These are phyloP conservation scores for Drosophila yooni DNA, from an alignment of 2,888 invertebrate species.

Conservation along the genomic window DNA sequence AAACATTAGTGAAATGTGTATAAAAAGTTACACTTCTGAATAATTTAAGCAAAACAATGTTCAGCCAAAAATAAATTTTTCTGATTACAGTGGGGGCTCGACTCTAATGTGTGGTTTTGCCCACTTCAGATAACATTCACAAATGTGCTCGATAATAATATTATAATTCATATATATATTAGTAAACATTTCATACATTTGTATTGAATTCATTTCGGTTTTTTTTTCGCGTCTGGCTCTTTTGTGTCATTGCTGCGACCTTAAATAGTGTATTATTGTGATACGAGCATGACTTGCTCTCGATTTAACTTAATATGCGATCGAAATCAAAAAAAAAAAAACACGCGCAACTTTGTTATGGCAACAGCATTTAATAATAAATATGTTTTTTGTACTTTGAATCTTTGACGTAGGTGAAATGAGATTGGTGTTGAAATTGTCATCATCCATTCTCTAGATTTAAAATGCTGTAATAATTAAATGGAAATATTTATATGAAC, in stretches of 20 bases:
- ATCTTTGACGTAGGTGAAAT: conserved; percentile 7
- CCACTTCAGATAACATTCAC: neutral
- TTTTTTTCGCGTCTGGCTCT: neutral
- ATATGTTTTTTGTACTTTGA: conserved; percentile 23
- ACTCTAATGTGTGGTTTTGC: neutral
- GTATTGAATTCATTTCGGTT: neutral
- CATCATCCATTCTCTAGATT: neutral
- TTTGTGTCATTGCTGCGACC: conserved; percentile 51
- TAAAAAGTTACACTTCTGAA: neutral
- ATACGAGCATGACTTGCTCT: conserved; percentile 14
- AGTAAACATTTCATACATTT: conserved; percentile 1
- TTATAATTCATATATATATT: conserved; percentile 7
- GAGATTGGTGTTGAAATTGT: neutral
- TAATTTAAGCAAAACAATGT: neutral
- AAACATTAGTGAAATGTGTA: neutral
- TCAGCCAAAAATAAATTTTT: conserved; percentile 1
- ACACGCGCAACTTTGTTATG: conserved; percentile 15
- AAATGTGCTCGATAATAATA: neutral
- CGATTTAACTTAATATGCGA: conserved; percentile 10
- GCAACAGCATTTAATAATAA: neutral
- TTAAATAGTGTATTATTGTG: conserved; percentile 32
- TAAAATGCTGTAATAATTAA: neutral
- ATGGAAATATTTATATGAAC: neutral
- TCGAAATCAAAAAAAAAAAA: conserved; percentile 14
- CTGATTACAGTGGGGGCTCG: conserved; percentile 38